These are phyloP conservation scores for Ornithoptera alexandrae DNA, from an alignment of 2,888 invertebrate species.

Conservation along the genomic window DNA sequence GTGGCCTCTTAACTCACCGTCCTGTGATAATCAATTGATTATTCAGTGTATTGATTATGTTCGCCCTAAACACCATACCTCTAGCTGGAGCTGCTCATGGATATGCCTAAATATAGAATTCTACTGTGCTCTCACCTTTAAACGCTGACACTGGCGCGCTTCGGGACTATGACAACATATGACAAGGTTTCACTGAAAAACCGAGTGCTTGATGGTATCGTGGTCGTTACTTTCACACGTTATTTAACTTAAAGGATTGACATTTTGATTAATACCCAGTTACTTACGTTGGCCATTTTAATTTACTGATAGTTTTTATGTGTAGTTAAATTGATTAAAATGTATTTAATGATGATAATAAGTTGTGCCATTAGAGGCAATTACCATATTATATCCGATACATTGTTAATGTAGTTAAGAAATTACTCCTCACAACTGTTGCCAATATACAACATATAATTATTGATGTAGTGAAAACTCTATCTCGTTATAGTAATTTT, in stretches of 20 bases:
- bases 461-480: no score
- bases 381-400: no score
- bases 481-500: no score
- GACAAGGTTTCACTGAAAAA: slow-evolving; percentile 23
- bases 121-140: slow-evolving; percentile 50
- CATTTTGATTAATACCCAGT: slow-evolving; percentile 19
- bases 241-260: slow-evolving; percentile 19
- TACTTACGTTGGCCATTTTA: neutral
- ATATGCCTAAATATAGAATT: slow-evolving; percentile 66
- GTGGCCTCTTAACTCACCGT: slow-evolving; percentile 54
- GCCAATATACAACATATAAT: no score
- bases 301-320: neutral
- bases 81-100: slow-evolving; percentile 49
- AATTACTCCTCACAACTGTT: no score
- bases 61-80: slow-evolving; percentile 55
- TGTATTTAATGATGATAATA: neutral
- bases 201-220: neutral
- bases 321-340: neutral
- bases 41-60: slow-evolving; percentile 57
- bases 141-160: slow-evolving; percentile 38
- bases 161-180: slow-evolving; percentile 3
- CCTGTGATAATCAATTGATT: slow-evolving; percentile 59
- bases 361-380: no score
- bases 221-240: slow-evolving; percentile 14
- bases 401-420: no score